Evolutionary conservation across 2,797 vertebrate species (phyloP), one percentile per base, ranked within the genome.

Genomic region (Catharus ustulatus): DNA sequence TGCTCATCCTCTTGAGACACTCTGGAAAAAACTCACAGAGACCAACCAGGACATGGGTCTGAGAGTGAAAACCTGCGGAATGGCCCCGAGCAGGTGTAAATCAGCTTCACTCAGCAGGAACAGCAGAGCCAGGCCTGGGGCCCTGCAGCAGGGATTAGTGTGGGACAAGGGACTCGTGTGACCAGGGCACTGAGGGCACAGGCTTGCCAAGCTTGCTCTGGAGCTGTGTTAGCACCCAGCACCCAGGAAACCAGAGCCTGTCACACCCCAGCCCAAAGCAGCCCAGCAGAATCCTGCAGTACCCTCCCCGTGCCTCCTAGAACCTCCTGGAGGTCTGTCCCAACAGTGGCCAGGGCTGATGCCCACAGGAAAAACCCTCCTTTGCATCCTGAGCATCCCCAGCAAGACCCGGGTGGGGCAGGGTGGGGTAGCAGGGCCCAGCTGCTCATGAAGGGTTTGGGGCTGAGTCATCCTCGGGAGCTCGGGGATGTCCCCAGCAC

Each of bases 1-100:
- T 14, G 38, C 3, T 48, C 59, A 15, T 13, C 58, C 71, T 24
- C n/a, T 32, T 6, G 26, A 38, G 20, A 67, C 19, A 45, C 3
- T 4, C 13, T 15, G 57, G 30, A 4, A 59, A 68, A 81, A 49
- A 15, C 2, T 11, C 5, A 2, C 34, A 17, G 18, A 45, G 7
- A 40, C 32, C 1, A 2, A 15, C 0, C 2, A 1, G 15, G 54
- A 34, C 38, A 30, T 3, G 14, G 20, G 19, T 9, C 40, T 29
- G 34, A 32, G 54, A 26, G 2, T 54, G 42, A 15, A 54, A 40
- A 20, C 11, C 26, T 29, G 15, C 9, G 0, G 5, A 4, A 11
- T 0, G 17, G 45, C 55, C 45, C 42, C 2, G 32, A 64, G 69
- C 40, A 52, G 75, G 57, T 6, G 30, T 6, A 45, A 63, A 40